Conservation (phyloP, 2,113 vertebrate species). For the Thunnus maccoyii region DNA sequence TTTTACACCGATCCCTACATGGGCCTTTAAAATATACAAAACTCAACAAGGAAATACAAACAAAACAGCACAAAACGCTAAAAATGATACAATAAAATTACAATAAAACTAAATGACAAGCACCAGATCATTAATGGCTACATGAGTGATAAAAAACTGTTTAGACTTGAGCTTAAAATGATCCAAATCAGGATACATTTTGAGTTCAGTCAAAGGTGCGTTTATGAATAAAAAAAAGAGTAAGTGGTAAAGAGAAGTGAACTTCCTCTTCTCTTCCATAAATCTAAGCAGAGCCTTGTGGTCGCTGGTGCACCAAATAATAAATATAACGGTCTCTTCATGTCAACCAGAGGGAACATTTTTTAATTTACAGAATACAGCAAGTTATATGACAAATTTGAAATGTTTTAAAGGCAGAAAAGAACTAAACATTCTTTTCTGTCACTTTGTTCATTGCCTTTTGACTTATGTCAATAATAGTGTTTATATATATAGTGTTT, state of each 20-base stretch:
- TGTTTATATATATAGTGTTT: too few species aligned
- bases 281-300: neutral
- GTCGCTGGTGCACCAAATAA: neutral
- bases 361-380: neutral
- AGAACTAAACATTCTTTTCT: neutral
- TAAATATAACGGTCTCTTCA: conserved; percentile 12
- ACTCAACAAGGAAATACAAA: conserved; percentile 4
- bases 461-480: neutral
- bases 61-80: neutral
- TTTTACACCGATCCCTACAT: neutral
- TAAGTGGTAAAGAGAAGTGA: neutral
- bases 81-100: neutral
- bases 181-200: neutral
- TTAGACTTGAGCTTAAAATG: neutral
- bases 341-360: neutral
- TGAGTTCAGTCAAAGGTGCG: neutral
- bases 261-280: neutral
- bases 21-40: neutral
- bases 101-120: neutral
- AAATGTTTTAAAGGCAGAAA: too few species aligned
- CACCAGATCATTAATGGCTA: neutral
- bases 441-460: neutral
- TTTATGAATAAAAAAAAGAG: neutral
- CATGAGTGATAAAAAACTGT: neutral
- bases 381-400: too few species aligned